Percentiles rank a stretch among this genome's conserved stretches.
Conservation (phyloP, 1,140 invertebrate species). For the Caenorhabditis elegans region DNA sequence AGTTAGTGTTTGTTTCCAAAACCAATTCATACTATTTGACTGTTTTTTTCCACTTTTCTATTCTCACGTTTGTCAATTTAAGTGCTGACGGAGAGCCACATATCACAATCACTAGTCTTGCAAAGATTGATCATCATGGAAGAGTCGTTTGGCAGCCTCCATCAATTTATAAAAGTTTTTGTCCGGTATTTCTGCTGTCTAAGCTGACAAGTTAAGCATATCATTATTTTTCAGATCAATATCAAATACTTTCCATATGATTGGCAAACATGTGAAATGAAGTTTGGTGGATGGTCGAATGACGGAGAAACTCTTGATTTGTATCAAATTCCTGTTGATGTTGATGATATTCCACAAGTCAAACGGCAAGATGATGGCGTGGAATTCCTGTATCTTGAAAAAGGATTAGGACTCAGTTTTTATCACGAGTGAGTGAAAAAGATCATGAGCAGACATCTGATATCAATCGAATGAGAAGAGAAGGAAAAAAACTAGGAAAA, state of each 20-base stretch:
- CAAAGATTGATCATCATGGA: constrained; percentile 77
- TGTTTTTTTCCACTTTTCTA: too few species aligned
- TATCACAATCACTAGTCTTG: constrained; percentile 70
- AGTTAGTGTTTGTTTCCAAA: constrained; percentile 41
- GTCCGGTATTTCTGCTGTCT: constrained; percentile 71
- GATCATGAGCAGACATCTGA: background rate
- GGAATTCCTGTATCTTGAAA: constrained; percentile 58
- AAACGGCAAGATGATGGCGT: constrained; percentile 56
- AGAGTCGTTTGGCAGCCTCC: constrained; percentile 94
- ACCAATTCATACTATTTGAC: too few species aligned
- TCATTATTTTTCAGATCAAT: constrained; percentile 79
- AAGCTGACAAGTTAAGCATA: background rate
- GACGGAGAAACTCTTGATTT: constrained; percentile 71
- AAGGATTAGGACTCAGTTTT: constrained; percentile 62
- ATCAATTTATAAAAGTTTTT: constrained; percentile 96
- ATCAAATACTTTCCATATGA: constrained; percentile 90
- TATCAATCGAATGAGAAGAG: background rate
- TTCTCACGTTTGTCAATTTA: background rate
- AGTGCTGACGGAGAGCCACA: constrained; percentile 71
- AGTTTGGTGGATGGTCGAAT: constrained; percentile 97
- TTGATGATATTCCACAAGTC: background rate
- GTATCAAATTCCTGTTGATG: constrained; percentile 39
- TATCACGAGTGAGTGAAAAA: constrained; percentile 55
- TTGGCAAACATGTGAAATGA: constrained; percentile 86
- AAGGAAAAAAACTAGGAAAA: background rate